A percentile compares a stretch with the other conserved stretches of the same genome.
phyloP scores from a whole-genome alignment of 2,888 invertebrate genomes.

The Nomada fucata region DNA sequence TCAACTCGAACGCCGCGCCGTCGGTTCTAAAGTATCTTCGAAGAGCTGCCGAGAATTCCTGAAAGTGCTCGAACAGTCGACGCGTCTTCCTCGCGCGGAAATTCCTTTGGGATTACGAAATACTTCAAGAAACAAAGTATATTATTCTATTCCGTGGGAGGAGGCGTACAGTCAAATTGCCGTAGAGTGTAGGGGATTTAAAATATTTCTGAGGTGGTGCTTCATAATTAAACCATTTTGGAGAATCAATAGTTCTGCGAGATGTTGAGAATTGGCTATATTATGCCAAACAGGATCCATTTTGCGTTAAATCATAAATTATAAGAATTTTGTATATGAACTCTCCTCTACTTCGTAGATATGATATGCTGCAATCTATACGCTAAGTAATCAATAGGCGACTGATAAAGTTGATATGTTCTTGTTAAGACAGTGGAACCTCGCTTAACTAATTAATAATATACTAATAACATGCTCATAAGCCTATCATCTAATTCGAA shows the following conservation, averaged over 20 bases:
- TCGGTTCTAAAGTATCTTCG: slow-evolving; percentile 3
- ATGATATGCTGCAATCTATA: no score
- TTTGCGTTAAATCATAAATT: no score
- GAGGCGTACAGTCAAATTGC: slow-evolving; percentile 2
- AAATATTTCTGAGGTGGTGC: slow-evolving; percentile 17
- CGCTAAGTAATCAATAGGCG: no score
- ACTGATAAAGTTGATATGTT: no score
- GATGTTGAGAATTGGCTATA: neutral
- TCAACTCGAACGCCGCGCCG: neutral
- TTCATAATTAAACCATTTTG: neutral
- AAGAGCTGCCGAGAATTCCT: slow-evolving; percentile 24
- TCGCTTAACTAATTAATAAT: no score
- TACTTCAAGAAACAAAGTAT: slow-evolving; percentile 44
- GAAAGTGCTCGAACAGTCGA: slow-evolving; percentile 25
- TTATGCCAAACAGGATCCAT: no score
- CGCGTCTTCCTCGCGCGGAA: slow-evolving; percentile 12
- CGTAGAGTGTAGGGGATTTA: neutral
- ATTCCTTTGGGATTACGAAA: slow-evolving; percentile 42
- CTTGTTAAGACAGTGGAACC: no score
- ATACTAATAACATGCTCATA: no score
- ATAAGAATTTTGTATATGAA: no score
- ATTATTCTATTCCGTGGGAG: slow-evolving; percentile 10
- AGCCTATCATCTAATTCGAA: no score
- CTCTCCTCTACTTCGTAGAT: no score
- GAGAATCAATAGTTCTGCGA: neutral